Conservation (phyloP, 2,113 vertebrate genomes). For the Anolis sagrei region DNA sequence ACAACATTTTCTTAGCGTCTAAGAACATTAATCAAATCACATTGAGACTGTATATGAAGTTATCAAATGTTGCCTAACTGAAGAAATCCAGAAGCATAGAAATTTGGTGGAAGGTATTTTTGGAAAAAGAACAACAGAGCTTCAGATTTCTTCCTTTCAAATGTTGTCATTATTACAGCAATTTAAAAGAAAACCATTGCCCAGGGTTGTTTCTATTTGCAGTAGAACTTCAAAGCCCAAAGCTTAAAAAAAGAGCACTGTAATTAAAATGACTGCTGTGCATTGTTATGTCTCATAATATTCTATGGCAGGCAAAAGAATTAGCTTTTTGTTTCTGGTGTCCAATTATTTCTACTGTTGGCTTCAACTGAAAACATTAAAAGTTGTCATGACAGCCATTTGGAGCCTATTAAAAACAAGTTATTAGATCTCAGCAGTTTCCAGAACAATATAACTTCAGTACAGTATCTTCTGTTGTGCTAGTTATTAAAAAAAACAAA, state of each 20-base stretch:
- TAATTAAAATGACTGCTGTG: slow-evolving; percentile 18
- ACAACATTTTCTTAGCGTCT: background rate
- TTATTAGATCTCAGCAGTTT: slow-evolving; percentile 27
- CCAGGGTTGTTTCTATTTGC: background rate
- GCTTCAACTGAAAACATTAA: slow-evolving; percentile 24
- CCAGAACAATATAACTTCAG: slow-evolving; percentile 13
- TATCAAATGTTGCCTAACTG: background rate
- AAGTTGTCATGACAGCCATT: slow-evolving; percentile 16
- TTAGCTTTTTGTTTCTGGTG: slow-evolving; percentile 25
- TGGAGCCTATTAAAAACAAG: background rate
- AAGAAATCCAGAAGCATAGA: background rate
- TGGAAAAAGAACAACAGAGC: background rate
- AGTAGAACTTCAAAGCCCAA: slow-evolving; percentile 12
- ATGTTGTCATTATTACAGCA: slow-evolving; percentile 3
- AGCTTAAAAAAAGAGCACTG: background rate
- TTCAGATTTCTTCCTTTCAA: background rate
- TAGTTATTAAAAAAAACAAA: slow-evolving; percentile 11
- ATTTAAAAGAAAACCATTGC: background rate
- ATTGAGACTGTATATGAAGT: background rate
- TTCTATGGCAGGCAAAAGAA: slow-evolving; percentile 1
- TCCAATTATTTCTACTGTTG: slow-evolving; percentile 39
- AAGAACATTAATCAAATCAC: background rate
- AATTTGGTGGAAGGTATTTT: background rate
- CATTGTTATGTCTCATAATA: slow-evolving; percentile 13
- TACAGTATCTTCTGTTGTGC: background rate